Evolutionary conservation across 2,888 invertebrate species (phyloP), one percentile per base, ranked within the genome.

Genomic region (Rhingia rostrata): DNA sequence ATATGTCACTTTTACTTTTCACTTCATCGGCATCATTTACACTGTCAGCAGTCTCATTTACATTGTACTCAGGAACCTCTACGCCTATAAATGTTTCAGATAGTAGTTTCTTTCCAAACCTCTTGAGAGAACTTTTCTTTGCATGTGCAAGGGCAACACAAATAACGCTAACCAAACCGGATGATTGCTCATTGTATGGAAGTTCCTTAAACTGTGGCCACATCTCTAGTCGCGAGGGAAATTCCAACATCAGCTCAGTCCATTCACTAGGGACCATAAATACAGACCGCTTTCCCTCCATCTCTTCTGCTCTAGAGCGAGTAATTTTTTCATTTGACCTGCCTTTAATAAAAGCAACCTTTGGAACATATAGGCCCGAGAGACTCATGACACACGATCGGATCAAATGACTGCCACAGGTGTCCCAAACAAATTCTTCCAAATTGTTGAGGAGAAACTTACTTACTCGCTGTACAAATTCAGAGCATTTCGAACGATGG

Each of bases 161-260:
- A 14, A 92, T 88, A 0, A 94, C 93, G 91, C 96, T 96, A 6
- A 96, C 88, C 5, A 97, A 90, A 0, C 94, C 95, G 0, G 96
- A 96, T 0, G 96, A 95, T 33, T 95, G 89, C 85, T 94, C 95
- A 64, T 94, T 92, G 86, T 93, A 94, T 0, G 95, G 94, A 70
- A 97, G 92, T 83, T 96, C 96, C 74, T 92, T 91, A 88, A 97
- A 95, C 87, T 96, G 96, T 0, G 96, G 96, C 96, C 96, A 96
- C 35, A 92, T 90, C 0, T 94, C 92, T 37, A 97, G 90, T 54
- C 95, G 92, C 54, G 92, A 92, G 0, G 93, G 94, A 90, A 94
- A 95, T 85, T 95, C 95, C 88, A 93, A 93, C 7, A 95, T 92
- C 14, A 95, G 92, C 32, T 93, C 93, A 58, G 91, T 90, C 90